Evolutionary conservation across 2,888 invertebrate genomes (phyloP).

Genomic region (Folsomia candida): DNA sequence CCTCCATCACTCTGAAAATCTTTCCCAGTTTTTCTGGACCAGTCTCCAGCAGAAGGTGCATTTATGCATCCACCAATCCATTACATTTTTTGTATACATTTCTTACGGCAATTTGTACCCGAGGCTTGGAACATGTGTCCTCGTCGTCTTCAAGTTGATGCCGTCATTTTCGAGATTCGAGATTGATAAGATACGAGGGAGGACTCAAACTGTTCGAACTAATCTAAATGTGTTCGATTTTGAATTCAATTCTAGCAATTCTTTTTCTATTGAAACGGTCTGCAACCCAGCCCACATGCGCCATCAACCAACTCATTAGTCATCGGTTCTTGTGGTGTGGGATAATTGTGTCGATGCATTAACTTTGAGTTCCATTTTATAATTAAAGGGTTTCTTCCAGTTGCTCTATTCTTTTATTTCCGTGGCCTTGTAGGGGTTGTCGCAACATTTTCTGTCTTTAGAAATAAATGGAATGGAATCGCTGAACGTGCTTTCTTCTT

Average conservation of each 20-base stretch:
- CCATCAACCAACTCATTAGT: too few relatives aligned
- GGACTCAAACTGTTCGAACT: too few relatives aligned
- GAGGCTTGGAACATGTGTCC: neutral
- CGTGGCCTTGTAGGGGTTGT: neutral
- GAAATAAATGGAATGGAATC: neutral
- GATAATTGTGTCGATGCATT: neutral
- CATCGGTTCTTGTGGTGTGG: neutral
- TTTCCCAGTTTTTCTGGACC: neutral
- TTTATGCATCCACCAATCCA: neutral
- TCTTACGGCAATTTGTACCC: neutral
- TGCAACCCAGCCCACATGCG: too few relatives aligned
- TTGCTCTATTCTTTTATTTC: neutral
- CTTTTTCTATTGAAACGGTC: neutral
- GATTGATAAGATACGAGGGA: neutral
- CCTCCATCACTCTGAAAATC: conserved; percentile 13
- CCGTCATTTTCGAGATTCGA: neutral
- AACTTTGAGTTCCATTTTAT: neutral
- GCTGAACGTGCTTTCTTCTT: too few relatives aligned
- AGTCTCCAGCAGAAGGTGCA: neutral
- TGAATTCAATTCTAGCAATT: neutral
- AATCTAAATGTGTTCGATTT: too few relatives aligned
- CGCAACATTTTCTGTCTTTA: too few relatives aligned
- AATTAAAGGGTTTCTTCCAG: neutral
- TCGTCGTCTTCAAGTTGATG: neutral
- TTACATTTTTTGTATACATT: neutral